These are phyloP conservation scores for Boleophthalmus pectinirostris DNA, from an alignment of 2,113 vertebrate species.

Conservation along the genomic window DNA sequence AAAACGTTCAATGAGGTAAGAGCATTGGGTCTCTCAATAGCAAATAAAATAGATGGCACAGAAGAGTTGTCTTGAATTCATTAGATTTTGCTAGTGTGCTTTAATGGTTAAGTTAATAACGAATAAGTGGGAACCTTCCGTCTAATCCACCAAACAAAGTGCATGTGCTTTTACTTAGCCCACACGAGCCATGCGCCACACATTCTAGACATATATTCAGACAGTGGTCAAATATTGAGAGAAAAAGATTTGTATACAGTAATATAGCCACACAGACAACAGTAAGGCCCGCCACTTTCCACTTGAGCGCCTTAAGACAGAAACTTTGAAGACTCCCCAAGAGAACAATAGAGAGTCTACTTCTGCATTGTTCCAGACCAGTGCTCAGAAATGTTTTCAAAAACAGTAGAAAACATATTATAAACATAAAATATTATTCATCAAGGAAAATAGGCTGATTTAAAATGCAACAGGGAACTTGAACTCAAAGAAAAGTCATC, in stretches of 20 bases:
- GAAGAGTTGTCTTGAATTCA: neutral
- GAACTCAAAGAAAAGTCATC: neutral
- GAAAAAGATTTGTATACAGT: too few species aligned
- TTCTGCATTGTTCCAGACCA: neutral
- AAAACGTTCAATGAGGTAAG: neutral
- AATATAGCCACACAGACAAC: neutral
- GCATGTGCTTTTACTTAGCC: conserved; percentile 38
- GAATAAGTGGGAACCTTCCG: conserved; percentile 22
- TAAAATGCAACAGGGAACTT: neutral
- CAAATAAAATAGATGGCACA: neutral
- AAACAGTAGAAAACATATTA: neutral
- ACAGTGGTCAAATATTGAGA: neutral
- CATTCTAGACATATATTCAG: neutral
- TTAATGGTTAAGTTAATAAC: neutral
- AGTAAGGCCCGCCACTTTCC: conserved; percentile 62
- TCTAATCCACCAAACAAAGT: conserved; percentile 21
- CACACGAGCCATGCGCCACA: neutral
- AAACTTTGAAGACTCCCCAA: conserved; percentile 22
- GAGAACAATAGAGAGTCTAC: conserved; percentile 44
- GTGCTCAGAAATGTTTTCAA: neutral
- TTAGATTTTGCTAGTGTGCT: neutral
- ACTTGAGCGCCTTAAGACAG: conserved; percentile 43
- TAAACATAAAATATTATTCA: neutral
- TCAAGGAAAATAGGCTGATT: too few species aligned
- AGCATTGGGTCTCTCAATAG: neutral